A percentile compares a stretch with the other conserved stretches of the same genome.
Evolutionary conservation across 2,113 vertebrate species (phyloP).

Genomic region (Bungarus multicinctus): DNA sequence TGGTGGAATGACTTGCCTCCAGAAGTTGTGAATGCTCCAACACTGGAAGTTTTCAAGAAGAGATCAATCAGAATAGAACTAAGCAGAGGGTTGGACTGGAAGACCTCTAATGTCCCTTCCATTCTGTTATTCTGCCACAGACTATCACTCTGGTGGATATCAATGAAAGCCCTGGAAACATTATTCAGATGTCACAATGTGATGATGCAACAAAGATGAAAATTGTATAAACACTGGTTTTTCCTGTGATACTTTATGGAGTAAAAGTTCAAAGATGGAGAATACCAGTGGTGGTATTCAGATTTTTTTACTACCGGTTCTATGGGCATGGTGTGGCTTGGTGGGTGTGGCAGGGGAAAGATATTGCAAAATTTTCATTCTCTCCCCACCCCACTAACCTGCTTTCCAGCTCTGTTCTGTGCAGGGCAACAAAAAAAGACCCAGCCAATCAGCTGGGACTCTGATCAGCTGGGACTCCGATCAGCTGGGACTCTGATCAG

Average conservation of each 20-base stretch:
- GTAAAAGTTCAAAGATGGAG: background rate
- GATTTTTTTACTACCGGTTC: too few relatives aligned
- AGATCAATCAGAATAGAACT: background rate
- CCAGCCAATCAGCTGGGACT: too few relatives aligned
- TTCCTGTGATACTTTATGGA: background rate
- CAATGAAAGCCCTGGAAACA: background rate
- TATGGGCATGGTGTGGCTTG: too few relatives aligned
- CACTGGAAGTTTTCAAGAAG: background rate
- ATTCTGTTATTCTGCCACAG: background rate
- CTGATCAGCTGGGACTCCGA: too few relatives aligned
- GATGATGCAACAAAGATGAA: background rate
- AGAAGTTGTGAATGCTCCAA: background rate
- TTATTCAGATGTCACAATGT: background rate
- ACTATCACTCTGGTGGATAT: background rate
- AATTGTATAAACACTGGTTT: background rate
- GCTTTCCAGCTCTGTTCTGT: too few relatives aligned
- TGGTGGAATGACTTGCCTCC: background rate
- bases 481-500: too few relatives aligned
- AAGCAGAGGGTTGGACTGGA: background rate
- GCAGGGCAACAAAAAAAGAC: too few relatives aligned
- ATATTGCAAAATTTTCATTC: too few relatives aligned
- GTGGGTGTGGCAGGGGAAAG: too few relatives aligned
- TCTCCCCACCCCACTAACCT: too few relatives aligned
- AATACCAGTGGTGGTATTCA: too few relatives aligned
- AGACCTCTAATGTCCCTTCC: background rate